Evolutionary conservation across 2,888 invertebrate species (phyloP).

Genomic region (Drosophila mulleri): DNA sequence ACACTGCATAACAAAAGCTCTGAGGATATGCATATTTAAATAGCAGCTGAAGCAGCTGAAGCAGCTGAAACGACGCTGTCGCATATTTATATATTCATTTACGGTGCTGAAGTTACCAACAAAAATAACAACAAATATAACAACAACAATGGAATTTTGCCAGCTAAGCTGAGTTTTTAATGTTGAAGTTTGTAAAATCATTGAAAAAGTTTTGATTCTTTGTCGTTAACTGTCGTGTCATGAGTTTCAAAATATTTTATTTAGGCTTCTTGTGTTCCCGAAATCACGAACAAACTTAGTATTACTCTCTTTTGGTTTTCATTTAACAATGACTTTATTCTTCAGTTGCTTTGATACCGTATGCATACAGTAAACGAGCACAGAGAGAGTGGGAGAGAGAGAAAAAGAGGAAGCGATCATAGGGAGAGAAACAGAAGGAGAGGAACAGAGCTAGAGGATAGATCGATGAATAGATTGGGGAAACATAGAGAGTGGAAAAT

Average conservation of each 20-base stretch:
- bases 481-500: too few species aligned
- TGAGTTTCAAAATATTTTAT: background rate
- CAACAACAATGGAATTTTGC: background rate
- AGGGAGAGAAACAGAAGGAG: too few species aligned
- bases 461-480: too few species aligned
- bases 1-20: slow-evolving; percentile 2
- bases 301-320: background rate
- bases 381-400: too few species aligned
- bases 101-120: background rate
- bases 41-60: too few species aligned
- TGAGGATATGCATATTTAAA: slow-evolving; percentile 2
- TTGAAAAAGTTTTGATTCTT: background rate
- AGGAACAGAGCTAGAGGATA: too few species aligned
- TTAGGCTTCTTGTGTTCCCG: background rate
- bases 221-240: background rate
- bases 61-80: too few species aligned
- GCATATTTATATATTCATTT: slow-evolving; percentile 3
- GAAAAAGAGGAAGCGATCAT: too few species aligned
- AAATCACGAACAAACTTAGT: background rate
- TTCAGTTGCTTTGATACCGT: background rate
- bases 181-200: background rate
- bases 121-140: background rate
- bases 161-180: background rate
- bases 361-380: too few species aligned
- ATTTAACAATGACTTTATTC: background rate